Evolutionary conservation across 2,113 vertebrate genomes (phyloP).

Genomic region (Numida meleagris): DNA sequence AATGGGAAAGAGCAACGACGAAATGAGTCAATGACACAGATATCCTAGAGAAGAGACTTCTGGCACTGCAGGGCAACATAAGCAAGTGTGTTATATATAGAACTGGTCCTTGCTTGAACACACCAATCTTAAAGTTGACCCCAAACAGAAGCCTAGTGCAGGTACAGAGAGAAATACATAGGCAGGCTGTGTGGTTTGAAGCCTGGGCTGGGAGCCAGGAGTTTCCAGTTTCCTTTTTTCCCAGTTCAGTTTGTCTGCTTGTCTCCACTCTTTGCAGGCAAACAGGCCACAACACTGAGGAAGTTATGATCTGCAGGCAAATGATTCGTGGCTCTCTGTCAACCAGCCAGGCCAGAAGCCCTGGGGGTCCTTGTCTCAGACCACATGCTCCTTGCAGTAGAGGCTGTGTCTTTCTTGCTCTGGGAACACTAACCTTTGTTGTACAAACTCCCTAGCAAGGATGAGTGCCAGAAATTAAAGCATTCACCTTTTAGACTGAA

Average conservation of each 20-base stretch:
- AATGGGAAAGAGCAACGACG: not conserved
- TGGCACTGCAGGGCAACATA: slow-evolving; percentile 29
- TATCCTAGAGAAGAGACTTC: slow-evolving; percentile 5
- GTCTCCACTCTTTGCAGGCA: not conserved
- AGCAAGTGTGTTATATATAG: slow-evolving; percentile 25
- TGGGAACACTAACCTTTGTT: not conserved
- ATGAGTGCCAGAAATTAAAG: not conserved
- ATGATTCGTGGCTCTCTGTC: rapidly evolving
- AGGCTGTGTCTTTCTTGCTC: not conserved
- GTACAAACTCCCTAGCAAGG: not conserved
- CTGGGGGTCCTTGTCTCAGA: not conserved
- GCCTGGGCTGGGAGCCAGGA: slow-evolving; percentile 2
- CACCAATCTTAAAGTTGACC: slow-evolving; percentile 10
- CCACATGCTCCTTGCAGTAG: not conserved
- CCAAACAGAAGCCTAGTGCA: slow-evolving; percentile 3
- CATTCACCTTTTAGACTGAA: not conserved
- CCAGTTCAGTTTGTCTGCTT: not conserved
- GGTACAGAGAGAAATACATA: not conserved
- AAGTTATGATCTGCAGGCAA: not conserved
- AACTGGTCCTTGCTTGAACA: not conserved
- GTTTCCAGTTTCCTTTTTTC: slow-evolving; percentile 24
- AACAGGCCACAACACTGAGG: not conserved
- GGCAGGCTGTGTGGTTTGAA: slow-evolving; percentile 7
- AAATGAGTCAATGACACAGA: not conserved
- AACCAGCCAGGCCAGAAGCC: not conserved